Base-by-base conservation (phyloP, 2,797 vertebrate genomes). In the Acanthurus tractus region DNA sequence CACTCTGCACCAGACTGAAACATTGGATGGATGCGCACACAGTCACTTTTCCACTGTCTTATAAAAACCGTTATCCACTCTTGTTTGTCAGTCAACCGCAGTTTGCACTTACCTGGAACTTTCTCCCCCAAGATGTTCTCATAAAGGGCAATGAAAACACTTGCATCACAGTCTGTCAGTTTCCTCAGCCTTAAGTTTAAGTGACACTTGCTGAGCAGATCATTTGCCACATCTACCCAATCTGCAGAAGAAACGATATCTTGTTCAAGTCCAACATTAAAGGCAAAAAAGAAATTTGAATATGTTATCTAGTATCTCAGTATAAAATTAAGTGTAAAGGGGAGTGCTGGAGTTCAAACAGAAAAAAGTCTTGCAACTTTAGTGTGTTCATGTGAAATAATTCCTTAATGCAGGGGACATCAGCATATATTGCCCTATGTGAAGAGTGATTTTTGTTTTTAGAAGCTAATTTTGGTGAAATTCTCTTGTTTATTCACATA, bases 121-220 rank as follows among this genome's bases (percentile, higher is more conserved):
- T 95, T 95, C 85, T 99, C 97, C 81, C 96, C 97, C 64, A 99
- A 85, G 86, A 99, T 96, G 42, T 95, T 96, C 59, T 98, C 96
- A 80, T 98, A 99, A 70, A 99, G 93, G 56, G 17, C 53, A 83
- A 96, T 92, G 86, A 99, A 99, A 63, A 98, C 92, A 49, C 93
- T 93, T 77, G 97, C 96, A 84, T 95, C 95, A 81, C 98, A 99
- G 50, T 98, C 97, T 0, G 94, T 90, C 76, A 99, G 90, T 76
- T 88, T 93, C 20, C 86, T 93, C 85, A 99, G 87, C 59, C 81
- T 94, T 63, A 93, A 86, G 74, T 95, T 94, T 89, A 97, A 78
- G 79, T 94, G 94, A 93, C 97, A 99, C 90, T 95, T 97, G 87
- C 79, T 94, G 80, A 98, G 95, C 65, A 99, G 96, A 84, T 95